These are phyloP conservation scores for Amblyopsis rosae DNA, from an alignment of 2,113 vertebrate species.

Conservation along the genomic window DNA sequence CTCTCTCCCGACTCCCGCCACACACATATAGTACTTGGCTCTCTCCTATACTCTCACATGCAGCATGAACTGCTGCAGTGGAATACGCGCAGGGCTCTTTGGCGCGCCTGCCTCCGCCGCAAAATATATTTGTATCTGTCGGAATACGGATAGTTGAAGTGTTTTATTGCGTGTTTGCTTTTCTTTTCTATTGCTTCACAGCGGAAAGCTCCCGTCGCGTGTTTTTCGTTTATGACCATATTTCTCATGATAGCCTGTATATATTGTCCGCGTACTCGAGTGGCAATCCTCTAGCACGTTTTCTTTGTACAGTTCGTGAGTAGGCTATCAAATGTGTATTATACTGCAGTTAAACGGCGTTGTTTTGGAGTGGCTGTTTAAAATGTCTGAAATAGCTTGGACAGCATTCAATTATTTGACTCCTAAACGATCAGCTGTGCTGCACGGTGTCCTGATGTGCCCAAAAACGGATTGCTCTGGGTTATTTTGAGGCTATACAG, in stretches of 20 bases:
- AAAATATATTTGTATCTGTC: conserved; percentile 38
- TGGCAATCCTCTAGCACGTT: conserved; percentile 13
- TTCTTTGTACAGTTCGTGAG: conserved; percentile 44
- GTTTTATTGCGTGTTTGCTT: neutral
- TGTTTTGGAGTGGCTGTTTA: neutral
- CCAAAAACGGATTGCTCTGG: conserved; percentile 1
- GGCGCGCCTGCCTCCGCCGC: conserved; percentile 37
- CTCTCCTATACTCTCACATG: neutral
- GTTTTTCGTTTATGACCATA: neutral
- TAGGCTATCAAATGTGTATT: neutral
- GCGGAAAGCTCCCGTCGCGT: no score
- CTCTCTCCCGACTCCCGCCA: no score
- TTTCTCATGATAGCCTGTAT: neutral
- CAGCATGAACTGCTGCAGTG: conserved; percentile 62
- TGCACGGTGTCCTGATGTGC: conserved; percentile 18
- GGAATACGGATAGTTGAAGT: conserved; percentile 25
- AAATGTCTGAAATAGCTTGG: neutral
- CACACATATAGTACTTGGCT: no score
- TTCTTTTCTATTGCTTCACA: neutral
- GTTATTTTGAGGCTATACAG: conserved; percentile 10
- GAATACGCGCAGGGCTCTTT: conserved; percentile 59
- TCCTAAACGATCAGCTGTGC: conserved; percentile 17
- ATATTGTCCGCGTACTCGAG: conserved; percentile 17
- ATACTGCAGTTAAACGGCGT: neutral
- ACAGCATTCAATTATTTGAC: conserved; percentile 18